phyloP scores from a whole-genome alignment of 1,140 invertebrate species.

The Drosophila gunungcola region DNA sequence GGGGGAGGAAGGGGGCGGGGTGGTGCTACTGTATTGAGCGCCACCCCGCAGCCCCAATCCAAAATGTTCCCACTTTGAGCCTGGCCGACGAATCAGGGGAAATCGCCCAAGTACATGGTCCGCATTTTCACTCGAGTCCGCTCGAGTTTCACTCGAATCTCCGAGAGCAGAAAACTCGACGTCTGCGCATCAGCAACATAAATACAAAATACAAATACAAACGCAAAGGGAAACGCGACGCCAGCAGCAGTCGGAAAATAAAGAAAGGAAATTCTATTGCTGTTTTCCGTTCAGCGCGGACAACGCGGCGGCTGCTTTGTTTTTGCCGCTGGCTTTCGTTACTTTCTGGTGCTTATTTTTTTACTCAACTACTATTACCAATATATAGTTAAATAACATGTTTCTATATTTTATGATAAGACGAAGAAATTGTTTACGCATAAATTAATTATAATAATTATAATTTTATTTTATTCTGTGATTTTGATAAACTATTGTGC shows the following conservation, averaged over 20 bases:
- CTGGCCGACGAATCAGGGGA: conserved; percentile 72
- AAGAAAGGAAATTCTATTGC: conserved; percentile 32
- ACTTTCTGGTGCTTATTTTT: neutral
- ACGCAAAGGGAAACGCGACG: conserved; percentile 21
- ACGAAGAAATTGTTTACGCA: too few relatives aligned
- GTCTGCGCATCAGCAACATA: conserved; percentile 47
- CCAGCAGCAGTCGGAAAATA: conserved; percentile 18
- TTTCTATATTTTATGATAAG: too few relatives aligned
- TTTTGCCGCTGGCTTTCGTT: conserved; percentile 33
- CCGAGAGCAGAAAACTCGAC: conserved; percentile 32
- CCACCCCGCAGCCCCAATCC: conserved; percentile 1
- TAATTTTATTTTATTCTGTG: too few relatives aligned
- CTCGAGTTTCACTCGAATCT: conserved; percentile 50
- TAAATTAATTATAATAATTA: too few relatives aligned
- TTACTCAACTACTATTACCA: neutral
- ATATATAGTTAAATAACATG: neutral
- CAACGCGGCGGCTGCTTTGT: conserved; percentile 5
- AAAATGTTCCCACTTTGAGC: conserved; percentile 48
- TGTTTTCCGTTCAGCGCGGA: conserved; percentile 57
- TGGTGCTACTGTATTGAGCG: conserved; percentile 6
- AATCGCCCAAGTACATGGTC: conserved; percentile 62
- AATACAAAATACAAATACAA: neutral
- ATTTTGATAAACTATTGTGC: too few relatives aligned
- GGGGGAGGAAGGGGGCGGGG: neutral
- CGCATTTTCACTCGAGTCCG: conserved; percentile 10